Conservation (phyloP, 1,140 invertebrate species). For the Pachypeltis micranthus region DNA sequence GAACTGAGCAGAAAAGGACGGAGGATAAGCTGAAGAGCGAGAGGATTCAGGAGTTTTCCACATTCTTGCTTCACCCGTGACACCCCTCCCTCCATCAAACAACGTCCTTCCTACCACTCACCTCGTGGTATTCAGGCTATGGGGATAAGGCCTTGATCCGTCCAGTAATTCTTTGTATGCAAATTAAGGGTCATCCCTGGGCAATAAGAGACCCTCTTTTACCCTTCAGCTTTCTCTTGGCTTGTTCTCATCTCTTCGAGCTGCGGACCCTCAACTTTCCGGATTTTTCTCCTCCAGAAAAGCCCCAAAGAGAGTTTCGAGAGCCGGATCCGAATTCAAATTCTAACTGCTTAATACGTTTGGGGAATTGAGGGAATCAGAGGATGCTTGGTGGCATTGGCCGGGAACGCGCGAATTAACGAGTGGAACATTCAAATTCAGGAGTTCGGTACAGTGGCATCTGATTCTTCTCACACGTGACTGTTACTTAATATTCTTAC, state of each 20-base stretch:
- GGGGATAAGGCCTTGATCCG: conserved; percentile 3
- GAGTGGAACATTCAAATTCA: too few species aligned
- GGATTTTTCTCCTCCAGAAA: too few species aligned
- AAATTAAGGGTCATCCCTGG: conserved; percentile 6
- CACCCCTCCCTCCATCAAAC: background rate
- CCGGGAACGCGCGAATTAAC: too few species aligned
- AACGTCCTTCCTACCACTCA: background rate
- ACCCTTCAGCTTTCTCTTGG: background rate
- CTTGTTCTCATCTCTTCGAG: background rate
- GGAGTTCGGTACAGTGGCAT: too few species aligned
- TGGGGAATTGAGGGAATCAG: too few species aligned
- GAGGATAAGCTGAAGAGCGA: background rate
- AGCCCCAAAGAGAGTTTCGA: too few species aligned
- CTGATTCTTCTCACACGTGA: too few species aligned
- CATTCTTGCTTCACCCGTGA: conserved; percentile 1
- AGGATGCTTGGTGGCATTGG: too few species aligned
- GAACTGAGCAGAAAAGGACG: background rate
- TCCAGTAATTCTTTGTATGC: conserved; percentile 2
- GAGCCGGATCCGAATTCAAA: too few species aligned
- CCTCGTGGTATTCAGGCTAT: background rate
- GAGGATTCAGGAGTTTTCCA: conserved; percentile 1
- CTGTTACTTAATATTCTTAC: too few species aligned
- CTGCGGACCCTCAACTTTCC: background rate
- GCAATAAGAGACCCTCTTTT: background rate
- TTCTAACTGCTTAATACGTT: too few species aligned